Base-by-base conservation (phyloP, 2,888 invertebrate species). In the Yponomeuta sedellus region DNA sequence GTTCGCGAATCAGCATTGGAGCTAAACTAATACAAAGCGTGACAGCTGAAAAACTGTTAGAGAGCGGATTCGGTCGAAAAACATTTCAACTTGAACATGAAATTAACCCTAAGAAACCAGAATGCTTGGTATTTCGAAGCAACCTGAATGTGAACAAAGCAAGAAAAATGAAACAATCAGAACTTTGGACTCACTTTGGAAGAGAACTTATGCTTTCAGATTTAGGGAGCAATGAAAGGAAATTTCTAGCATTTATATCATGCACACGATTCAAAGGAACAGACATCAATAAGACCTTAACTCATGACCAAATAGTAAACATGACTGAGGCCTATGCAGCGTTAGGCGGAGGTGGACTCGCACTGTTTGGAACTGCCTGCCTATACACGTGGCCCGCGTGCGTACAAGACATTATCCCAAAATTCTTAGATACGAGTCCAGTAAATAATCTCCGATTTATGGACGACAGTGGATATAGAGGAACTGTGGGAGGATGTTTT, bases 401-500 rank as follows among this genome's bases (percentile, higher is more conserved):
- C 62, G 87, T 97, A 68, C 89, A 93, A 8, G 94, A 97, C 72
- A 93, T 98, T 39, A 80, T 94, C 20, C 79, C 92, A 16, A 92
- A 81, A 69, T 87, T 91, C 73, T 76, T 87, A 72, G 88, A 92
- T 72, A 76, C 78, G 6, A 92, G 93, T 34, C 89, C 92, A 68
- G 93, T 98, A 28, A 96, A 98, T 82, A 92, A 93, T 62, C 90
- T 88, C 39, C 85, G 93, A 69, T 93, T 96, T 75, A 96, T 98
- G 93, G 98, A 98, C 85, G 98, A 98, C 77, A 98, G 98, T 83
- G 96, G 96, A 74, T 97, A 97, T 82, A 93, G 97, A 69, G 95
- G 96, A 56, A 97, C 96, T 0, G 93, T 94, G 74, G 97, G 97
- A 68, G 97, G 96, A 44, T 97, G 97, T 80, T 97, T 96, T 84